Base-by-base conservation (phyloP, 2,888 invertebrate species). In the Drosophila macrothrix region DNA sequence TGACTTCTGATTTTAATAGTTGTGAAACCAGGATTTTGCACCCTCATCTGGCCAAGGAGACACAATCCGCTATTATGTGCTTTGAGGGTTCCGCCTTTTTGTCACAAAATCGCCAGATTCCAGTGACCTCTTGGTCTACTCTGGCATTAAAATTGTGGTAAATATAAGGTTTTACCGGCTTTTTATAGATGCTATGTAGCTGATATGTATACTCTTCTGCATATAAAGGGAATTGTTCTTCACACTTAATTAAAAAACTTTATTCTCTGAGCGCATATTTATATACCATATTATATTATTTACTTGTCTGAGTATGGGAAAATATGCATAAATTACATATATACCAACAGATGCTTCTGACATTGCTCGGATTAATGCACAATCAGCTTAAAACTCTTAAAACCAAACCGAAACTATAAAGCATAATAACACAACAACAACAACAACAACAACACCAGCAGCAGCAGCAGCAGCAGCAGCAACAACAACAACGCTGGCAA, bases 391-490 rank as follows among this genome's bases (percentile, higher is more conserved):
- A 46, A 80, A 83, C 80, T 72, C 84, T 59, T 60, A 52, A 52
- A 66, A 33, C 73, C 71, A 69, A 85, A 84, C 84, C 84, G 66
- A 89, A 84, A 61, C 61, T 72, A 78, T 76, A 69, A 78, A 67
- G 69, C 80, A 82, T 84, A 72, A 86, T 84, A 81, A 78, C 83
- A 25, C 54, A 39, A 3, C 59, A 59, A 14, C 25, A 62, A 25
- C 58, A 61, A 22, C 25, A 65, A 3, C 39, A 60, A 10, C 28
- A 49, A 14, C 31, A 70, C 0, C 1, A 64, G 1, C 31, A 39
- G 1, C 52, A 69, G 19, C 28, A 50, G 19, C 43, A 70, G 0
- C 2, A 64, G 3, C 31, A 50, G 14, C 52, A 69, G 14, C 22
- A 50, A 0, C 41, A 67, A 22, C 37, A 56, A 39, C 35, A 50